Percentiles rank a stretch among this genome's conserved stretches.
These are phyloP conservation scores for Stenodera caucasica DNA, from an alignment of 2,888 invertebrate genomes.

Conservation along the genomic window DNA sequence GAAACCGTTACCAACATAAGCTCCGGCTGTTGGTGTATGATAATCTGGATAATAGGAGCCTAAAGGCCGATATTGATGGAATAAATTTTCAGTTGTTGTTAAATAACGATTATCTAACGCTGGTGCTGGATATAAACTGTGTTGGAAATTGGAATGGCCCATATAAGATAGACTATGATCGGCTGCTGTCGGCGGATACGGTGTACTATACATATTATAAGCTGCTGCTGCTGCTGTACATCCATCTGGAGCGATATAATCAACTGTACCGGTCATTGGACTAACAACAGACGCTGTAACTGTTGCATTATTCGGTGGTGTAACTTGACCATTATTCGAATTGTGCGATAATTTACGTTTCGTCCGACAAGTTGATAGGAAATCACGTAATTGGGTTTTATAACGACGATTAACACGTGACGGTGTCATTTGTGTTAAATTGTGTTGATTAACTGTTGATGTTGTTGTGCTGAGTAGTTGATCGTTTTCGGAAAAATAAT, in stretches of 20 bases:
- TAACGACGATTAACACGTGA: slow-evolving; percentile 86
- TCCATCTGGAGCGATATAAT: slow-evolving; percentile 69
- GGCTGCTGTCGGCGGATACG: slow-evolving; percentile 72
- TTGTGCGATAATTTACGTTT: slow-evolving; percentile 53
- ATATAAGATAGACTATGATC: slow-evolving; percentile 67
- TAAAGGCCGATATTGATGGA: slow-evolving; percentile 87
- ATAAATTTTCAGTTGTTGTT: slow-evolving; percentile 78
- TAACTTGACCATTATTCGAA: slow-evolving; percentile 50
- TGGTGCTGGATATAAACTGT: slow-evolving; percentile 61
- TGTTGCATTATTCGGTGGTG: slow-evolving; percentile 55
- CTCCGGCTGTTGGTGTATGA: slow-evolving; percentile 66
- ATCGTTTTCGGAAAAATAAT: slow-evolving; percentile 86
- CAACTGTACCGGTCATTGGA: slow-evolving; percentile 63
- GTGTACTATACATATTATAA: slow-evolving; percentile 79
- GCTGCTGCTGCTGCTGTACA: slow-evolving; percentile 61
- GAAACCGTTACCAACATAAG: slow-evolving; percentile 81
- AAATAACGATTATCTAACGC: slow-evolving; percentile 66
- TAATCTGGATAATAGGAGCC: slow-evolving; percentile 81
- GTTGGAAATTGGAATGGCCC: slow-evolving; percentile 71
- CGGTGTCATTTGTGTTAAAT: slow-evolving; percentile 60
- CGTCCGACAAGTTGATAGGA: slow-evolving; percentile 83
- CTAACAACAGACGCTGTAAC: slow-evolving; percentile 60
- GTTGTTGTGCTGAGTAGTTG: slow-evolving; percentile 67
- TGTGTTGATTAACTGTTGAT: slow-evolving; percentile 56
- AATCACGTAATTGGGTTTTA: slow-evolving; percentile 91